Evolutionary conservation across 2,797 vertebrate species (phyloP).

Genomic region (Margarornis squamiger): DNA sequence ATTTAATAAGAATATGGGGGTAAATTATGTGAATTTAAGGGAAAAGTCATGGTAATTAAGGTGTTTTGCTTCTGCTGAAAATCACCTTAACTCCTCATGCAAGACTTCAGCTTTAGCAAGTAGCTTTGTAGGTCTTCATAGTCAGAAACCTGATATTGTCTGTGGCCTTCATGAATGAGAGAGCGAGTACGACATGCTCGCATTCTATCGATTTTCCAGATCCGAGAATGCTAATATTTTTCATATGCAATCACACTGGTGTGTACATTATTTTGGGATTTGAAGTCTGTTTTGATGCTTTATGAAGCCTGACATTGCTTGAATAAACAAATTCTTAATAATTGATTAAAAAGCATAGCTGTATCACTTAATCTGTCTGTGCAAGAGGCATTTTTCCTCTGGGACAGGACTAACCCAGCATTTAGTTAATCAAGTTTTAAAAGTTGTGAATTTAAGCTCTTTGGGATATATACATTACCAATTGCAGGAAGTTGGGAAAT

Average conservation of each 20-base stretch:
- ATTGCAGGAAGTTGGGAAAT: constrained; percentile 80
- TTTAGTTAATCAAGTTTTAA: constrained; percentile 68
- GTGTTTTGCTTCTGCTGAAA: not conserved
- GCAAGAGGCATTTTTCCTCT: not conserved
- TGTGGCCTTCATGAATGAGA: not conserved
- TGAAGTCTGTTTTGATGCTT: constrained; percentile 69
- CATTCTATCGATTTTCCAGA: constrained; percentile 52
- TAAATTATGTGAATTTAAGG: not conserved
- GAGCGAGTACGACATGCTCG: not conserved
- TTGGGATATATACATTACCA: constrained; percentile 76
- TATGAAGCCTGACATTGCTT: constrained; percentile 70
- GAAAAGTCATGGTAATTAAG: not conserved
- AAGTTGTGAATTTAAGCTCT: constrained; percentile 71
- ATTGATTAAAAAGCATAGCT: constrained; percentile 66
- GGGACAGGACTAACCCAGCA: constrained; percentile 46
- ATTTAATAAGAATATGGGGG: not conserved
- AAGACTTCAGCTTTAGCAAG: not conserved
- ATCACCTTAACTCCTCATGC: not conserved
- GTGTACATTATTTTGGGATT: constrained; percentile 66
- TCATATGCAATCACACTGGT: constrained; percentile 49
- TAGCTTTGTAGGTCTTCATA: not conserved
- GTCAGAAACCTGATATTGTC: constrained; percentile 20
- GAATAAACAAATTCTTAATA: constrained; percentile 72
- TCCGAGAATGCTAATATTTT: constrained; percentile 66
- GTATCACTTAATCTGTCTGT: constrained; percentile 51